Percentiles rank a stretch among this genome's conserved stretches.
These are phyloP conservation scores for Isoperla grammatica DNA, from an alignment of 2,888 invertebrate species.

Conservation along the genomic window DNA sequence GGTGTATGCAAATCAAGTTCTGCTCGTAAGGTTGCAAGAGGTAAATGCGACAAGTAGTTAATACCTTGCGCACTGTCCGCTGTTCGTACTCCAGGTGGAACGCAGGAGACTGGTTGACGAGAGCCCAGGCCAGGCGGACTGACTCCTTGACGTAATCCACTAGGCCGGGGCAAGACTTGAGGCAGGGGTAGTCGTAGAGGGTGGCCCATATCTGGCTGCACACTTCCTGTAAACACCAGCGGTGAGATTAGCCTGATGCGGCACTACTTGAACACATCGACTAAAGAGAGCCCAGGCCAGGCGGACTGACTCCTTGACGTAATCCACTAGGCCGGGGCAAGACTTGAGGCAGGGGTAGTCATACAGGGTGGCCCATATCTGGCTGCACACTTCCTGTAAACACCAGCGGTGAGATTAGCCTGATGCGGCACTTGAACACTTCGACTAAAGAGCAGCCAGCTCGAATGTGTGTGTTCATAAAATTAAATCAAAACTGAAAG, in stretches of 20 bases:
- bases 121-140: constrained; percentile 81
- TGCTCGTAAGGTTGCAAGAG: too few species aligned
- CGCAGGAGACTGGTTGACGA: constrained; percentile 62
- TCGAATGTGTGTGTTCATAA: too few species aligned
- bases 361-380: constrained; percentile 83
- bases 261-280: too few species aligned
- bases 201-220: constrained; percentile 74
- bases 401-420: too few species aligned
- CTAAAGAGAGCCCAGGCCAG: constrained; percentile 89
- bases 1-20: too few species aligned
- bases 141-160: constrained; percentile 75
- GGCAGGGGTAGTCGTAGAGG: constrained; percentile 87
- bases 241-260: neutral
- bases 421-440: too few species aligned
- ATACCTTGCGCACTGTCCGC: constrained; percentile 53
- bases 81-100: constrained; percentile 50
- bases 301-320: constrained; percentile 74
- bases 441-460: too few species aligned
- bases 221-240: constrained; percentile 47
- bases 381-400: constrained; percentile 52
- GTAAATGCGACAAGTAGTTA: too few species aligned
- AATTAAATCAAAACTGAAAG: too few species aligned
- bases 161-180: constrained; percentile 71
- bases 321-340: constrained; percentile 71
- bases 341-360: constrained; percentile 86